Base-by-base conservation (phyloP, 2,113 vertebrate species). In the Lamprologus callipterus region DNA sequence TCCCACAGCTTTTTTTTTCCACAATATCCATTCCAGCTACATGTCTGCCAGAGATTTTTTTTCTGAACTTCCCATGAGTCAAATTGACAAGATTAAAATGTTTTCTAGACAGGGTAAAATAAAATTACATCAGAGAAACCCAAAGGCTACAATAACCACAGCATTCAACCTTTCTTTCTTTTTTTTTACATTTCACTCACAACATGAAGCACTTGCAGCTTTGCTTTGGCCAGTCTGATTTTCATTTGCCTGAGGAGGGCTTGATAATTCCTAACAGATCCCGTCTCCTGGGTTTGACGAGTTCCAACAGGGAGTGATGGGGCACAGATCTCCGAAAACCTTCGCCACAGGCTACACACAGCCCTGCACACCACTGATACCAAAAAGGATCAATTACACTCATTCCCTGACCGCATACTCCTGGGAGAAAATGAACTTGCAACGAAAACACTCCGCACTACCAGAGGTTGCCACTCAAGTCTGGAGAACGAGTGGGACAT, bases 251-350 rank as follows among this genome's bases (percentile, higher is more conserved):
- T 53, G 88, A 85, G 93, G 93, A 93, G 92, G 80, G 37, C 78
- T 92, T 86, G 65, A 87, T 95, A 94, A 95, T 94, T 94, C 94
- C 92, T 80, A 94, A 93, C 94, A 96, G 95, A 95, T 93, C 87
- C 89, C 23, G 14, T 93, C 92, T 94, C 93, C 81, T 80, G 88
- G 81, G 81, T 90, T 87, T 93, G 89, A 90, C 95, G 70, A 95
- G 95, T 96, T 94, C 89, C 92, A 94, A 96, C 93, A 94, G 88
- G 90, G 93, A 94, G 83, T 28, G 86, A 93, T 88, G 90, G 89
- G 92, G 86, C 88, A 87, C 65, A 78, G 92, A 91, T 90, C 91
- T 93, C 68, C 83, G 88, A 95, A 90, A 93, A 92, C 78, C 88
- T 85, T 93, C 8, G 91, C 95, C 94, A 94, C 88, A 80, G 93